Evolutionary conservation across 30 jellyfish, hydroid and myxozoan genomes (phyloP), one percentile per base, ranked within the genome.

Genomic region (Clytia hemisphaerica): DNA sequence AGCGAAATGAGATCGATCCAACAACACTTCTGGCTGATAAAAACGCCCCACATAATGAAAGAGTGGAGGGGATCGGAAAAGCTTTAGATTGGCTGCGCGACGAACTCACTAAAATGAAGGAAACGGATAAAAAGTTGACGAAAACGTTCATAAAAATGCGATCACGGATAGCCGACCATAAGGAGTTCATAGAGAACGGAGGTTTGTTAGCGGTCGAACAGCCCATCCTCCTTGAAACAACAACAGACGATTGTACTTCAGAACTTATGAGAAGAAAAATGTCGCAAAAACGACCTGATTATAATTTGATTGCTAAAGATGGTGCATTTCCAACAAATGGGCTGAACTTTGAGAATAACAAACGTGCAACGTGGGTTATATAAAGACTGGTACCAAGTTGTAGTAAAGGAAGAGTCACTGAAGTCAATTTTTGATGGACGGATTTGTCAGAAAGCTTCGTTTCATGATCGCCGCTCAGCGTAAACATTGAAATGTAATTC

Each of bases 261-360:
- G n/a, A n/a, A n/a, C n/a, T n/a, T n/a, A n/a, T n/a, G n/a, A n/a
- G n/a, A n/a, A n/a, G n/a, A n/a, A n/a, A n/a, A n/a, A n/a, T n/a
- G n/a, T n/a, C n/a, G n/a, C n/a, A n/a, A n/a, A n/a, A n/a, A n/a
- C n/a, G n/a, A n/a, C n/a, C n/a, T n/a, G n/a, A n/a, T n/a, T n/a
- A n/a, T n/a, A n/a, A n/a, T 6, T 61, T 61, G 2, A 61, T 30
- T 24, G 21, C 75, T 16, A 32, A 34, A 32, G 75, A 61, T 34
- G 61, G 62, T 10, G 62, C 65, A 25, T 61, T 61, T 61, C 75
- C 75, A 32, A 61, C 75, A 3, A 63, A 61, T 61, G 75, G 75
- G 28, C 0, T 25, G 7, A 7, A 63, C 10, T 61, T 61, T 30
- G 62, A 61, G 19, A 34, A 37, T 10, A 37, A 61, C 64, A 61